Evolutionary conservation across 2,113 vertebrate genomes (phyloP).

Genomic region (Leucopternis melanops): DNA sequence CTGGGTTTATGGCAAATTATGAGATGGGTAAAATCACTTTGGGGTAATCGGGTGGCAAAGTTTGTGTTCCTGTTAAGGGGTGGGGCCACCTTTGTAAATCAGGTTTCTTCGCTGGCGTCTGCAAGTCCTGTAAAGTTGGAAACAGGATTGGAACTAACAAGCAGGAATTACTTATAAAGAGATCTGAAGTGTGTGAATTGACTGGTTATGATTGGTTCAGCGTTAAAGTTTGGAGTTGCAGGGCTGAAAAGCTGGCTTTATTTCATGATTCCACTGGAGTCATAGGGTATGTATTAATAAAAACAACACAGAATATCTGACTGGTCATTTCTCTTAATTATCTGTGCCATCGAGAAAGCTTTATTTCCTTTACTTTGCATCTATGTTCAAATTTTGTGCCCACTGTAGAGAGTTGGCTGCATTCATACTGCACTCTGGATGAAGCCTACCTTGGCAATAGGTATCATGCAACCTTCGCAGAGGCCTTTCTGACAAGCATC

Average conservation of each 20-base stretch:
- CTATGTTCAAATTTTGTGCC: neutral
- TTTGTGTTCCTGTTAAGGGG: neutral
- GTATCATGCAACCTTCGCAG: neutral
- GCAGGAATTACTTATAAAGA: neutral
- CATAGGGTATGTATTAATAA: neutral
- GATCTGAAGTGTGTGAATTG: neutral
- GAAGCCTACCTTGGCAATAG: neutral
- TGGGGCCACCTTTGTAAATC: neutral
- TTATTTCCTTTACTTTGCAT: neutral
- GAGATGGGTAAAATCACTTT: neutral
- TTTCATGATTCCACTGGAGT: neutral
- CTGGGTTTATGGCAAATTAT: neutral
- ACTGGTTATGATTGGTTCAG: neutral
- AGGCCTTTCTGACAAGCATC: neutral
- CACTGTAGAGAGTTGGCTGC: neutral
- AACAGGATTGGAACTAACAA: neutral
- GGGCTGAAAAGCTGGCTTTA: neutral
- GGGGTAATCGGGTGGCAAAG: neutral
- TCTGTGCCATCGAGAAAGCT: neutral
- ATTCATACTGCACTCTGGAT: neutral
- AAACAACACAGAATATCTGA: neutral
- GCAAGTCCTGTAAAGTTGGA: neutral
- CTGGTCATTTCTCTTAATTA: neutral
- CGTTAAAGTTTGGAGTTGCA: neutral
- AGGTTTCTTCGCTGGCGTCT: neutral